Evolutionary conservation across 2,888 invertebrate species (phyloP), one percentile per base, ranked within the genome.

Genomic region (Atherix ibis): DNA sequence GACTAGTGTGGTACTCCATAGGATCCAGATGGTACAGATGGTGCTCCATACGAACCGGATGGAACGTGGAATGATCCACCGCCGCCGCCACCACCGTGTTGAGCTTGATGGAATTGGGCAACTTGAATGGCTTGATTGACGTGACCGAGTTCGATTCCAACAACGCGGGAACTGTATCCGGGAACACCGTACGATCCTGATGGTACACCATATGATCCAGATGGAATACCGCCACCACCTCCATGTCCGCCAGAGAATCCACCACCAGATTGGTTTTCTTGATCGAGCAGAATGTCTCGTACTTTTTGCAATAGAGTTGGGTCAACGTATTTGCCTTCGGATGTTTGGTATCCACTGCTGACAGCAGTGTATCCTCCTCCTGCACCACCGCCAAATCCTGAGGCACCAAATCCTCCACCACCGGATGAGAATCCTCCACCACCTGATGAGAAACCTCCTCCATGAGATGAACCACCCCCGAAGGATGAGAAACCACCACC

Each of bases 81-180:
- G 34, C 43, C 50, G 30, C 61, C 58, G 35, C 57, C 53, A 46
- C 63, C 42, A 36, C 66, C 68, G 47, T 67, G 63, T 53, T 61
- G 59, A 39, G 63, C 50, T 63, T 80, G 80, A 49, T 77, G 69
- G 70, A 71, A 81, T 49, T 81, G 80, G 22, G 81, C 82, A 43
- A 81, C 80, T 56, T 82, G 80, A 64, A 81, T 75, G 44, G 78
- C 79, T 47, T 78, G 80, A 51, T 76, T 75, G 55, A 81, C 75
- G 40, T 76, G 79, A 47, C 80, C 81, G 40, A 82, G 73, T 58
- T 78, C 74, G 58, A 81, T 73, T 39, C 80, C 81, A 44, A 79
- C 77, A 36, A 81, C 79, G 48, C 76, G 71, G 44, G 69, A 65
- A 51, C 54, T 61, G 27, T 38, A 32, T 13, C 27, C 27, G 51